Evolutionary conservation across 2,888 invertebrate genomes (phyloP).

Genomic region (Trachelus troglodyta): DNA sequence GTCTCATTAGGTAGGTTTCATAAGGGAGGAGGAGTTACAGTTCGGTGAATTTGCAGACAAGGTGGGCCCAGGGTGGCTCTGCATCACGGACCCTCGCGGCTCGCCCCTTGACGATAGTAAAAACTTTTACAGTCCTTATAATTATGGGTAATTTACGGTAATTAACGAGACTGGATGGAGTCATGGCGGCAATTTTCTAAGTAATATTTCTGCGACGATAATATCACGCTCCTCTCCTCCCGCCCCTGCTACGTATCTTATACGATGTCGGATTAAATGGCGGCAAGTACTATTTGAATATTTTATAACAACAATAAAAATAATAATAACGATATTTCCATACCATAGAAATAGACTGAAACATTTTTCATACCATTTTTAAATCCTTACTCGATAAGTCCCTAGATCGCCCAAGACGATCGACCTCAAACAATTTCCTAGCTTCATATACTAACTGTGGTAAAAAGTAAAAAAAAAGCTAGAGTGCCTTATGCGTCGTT

Average conservation of each 20-base stretch:
- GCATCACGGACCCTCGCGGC: constrained; percentile 57
- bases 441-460: too few species aligned
- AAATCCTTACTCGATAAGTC: too few species aligned
- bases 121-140: constrained; percentile 66
- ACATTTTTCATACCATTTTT: too few species aligned
- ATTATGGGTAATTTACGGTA: constrained; percentile 66
- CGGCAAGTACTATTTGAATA: too few species aligned
- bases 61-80: constrained; percentile 60
- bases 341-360: too few species aligned
- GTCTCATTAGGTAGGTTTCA: constrained; percentile 47
- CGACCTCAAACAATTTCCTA: too few species aligned
- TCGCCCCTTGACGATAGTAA: constrained; percentile 66
- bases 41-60: constrained; percentile 57
- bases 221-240: constrained; percentile 53
- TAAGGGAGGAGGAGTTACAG: constrained; percentile 47
- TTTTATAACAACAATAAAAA: too few species aligned
- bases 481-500: too few species aligned
- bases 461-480: too few species aligned
- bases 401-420: too few species aligned
- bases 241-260: constrained; percentile 6
- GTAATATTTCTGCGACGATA: constrained; percentile 64
- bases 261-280: too few species aligned
- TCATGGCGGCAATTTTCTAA: constrained; percentile 65
- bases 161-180: constrained; percentile 66
- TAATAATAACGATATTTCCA: too few species aligned